phyloP scores from a whole-genome alignment of 2,113 vertebrate genomes.

The rat (Rattus norvegicus) region DNA sequence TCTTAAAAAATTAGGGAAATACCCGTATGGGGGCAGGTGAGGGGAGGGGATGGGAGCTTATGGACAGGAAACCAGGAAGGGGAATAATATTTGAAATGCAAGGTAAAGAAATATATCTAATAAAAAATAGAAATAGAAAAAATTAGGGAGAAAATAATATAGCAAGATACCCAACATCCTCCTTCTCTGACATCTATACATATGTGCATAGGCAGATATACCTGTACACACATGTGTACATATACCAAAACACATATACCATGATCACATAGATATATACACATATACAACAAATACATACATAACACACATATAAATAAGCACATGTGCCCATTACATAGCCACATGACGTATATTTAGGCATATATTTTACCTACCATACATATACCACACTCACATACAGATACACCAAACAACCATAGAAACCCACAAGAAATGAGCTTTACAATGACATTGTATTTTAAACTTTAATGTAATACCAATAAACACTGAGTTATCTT shows the following conservation, averaged over 20 bases:
- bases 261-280: neutral
- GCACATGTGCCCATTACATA: neutral
- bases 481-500: neutral
- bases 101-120: no score
- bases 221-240: neutral
- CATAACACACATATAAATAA: neutral
- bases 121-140: neutral
- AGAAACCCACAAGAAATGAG: neutral
- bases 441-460: neutral
- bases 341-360: neutral
- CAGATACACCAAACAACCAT: neutral
- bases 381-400: neutral
- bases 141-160: neutral
- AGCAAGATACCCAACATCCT: neutral
- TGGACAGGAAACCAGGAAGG: no score
- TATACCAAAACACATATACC: neutral
- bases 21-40: no score
- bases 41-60: no score
- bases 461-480: neutral
- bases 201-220: neutral
- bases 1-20: neutral
- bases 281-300: neutral
- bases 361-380: neutral
- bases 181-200: neutral
- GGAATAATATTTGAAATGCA: no score